phyloP scores from a whole-genome alignment of 2,797 vertebrate species.

The Brotogeris chrysoptera region DNA sequence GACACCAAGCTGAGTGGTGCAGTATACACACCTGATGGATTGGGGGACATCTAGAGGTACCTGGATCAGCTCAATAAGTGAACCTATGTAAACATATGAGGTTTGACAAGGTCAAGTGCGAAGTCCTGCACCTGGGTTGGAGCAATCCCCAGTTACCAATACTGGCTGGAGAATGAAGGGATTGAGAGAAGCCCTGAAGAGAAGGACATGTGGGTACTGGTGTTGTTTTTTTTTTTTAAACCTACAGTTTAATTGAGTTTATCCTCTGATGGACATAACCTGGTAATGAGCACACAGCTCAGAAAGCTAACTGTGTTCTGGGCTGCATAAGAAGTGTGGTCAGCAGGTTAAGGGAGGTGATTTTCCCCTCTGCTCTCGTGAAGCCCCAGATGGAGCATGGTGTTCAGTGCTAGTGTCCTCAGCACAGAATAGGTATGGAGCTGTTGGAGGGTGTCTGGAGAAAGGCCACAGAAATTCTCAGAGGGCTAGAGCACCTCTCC shows the following conservation, averaged over 20 bases:
- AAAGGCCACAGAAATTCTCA: background rate
- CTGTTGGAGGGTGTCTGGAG: background rate
- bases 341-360: background rate
- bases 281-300: rapidly evolving
- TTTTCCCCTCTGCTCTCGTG: background rate
- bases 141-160: rapidly evolving
- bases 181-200: rapidly evolving
- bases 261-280: background rate
- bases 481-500: background rate
- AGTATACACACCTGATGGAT: rapidly evolving
- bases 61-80: background rate
- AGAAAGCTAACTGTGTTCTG: no score
- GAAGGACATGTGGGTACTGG: rapidly evolving
- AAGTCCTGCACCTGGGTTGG: background rate
- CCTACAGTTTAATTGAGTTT: background rate
- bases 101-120: background rate
- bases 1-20: background rate
- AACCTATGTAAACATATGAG: background rate
- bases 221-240: background rate
- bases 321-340: background rate
- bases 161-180: rapidly evolving
- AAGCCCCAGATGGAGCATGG: background rate
- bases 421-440: background rate
- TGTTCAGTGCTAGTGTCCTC: background rate
- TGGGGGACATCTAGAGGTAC: background rate